Evolutionary conservation across 2,113 vertebrate species (phyloP).

Genomic region (Australoheros scitulus): DNA sequence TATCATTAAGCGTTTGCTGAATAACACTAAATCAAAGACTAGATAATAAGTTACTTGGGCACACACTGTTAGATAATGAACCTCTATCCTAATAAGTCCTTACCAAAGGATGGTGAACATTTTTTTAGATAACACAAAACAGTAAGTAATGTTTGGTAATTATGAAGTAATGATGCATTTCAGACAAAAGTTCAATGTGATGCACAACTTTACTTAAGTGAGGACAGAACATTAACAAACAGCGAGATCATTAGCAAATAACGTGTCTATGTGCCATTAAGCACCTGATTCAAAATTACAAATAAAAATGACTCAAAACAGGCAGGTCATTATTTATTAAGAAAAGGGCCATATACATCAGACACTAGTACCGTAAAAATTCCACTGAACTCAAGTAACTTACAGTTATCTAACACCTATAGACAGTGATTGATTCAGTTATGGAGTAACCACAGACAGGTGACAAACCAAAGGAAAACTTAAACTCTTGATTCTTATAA

Average conservation of each 20-base stretch:
- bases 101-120: neutral
- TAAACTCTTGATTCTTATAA: neutral
- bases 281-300: slow-evolving; percentile 13
- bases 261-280: slow-evolving; percentile 16
- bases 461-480: neutral
- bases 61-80: neutral
- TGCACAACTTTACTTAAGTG: slow-evolving; percentile 11
- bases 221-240: slow-evolving; percentile 8
- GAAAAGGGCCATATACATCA: neutral
- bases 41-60: neutral
- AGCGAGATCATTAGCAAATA: neutral
- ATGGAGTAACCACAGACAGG: neutral
- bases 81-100: neutral
- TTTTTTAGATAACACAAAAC: slow-evolving; percentile 1
- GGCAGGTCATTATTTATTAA: neutral
- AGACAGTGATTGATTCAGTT: neutral
- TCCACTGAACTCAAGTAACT: neutral
- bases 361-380: slow-evolving; percentile 3
- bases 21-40: neutral
- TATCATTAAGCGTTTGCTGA: neutral
- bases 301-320: neutral
- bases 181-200: slow-evolving; percentile 13
- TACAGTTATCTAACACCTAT: neutral
- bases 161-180: slow-evolving; percentile 36
- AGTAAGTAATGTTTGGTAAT: slow-evolving; percentile 13